Evolutionary conservation across 1,140 invertebrate genomes (phyloP).

Genomic region (Zophobas atratus): DNA sequence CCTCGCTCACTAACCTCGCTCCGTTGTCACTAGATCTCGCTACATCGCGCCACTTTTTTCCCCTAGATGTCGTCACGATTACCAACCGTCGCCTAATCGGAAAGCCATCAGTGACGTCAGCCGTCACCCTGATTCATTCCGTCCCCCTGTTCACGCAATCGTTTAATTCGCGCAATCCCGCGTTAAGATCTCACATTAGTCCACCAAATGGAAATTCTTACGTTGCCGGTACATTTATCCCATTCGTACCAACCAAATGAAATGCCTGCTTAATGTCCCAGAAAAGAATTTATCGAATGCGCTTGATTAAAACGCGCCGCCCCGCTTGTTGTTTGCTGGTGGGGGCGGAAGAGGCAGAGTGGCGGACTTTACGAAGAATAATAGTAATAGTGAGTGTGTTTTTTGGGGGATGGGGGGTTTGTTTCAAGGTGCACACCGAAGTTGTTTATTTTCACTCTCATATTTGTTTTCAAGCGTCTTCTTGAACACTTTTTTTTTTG

Average conservation of each 20-base stretch:
- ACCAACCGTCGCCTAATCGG: background rate
- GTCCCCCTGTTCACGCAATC: background rate
- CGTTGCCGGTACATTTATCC: slow-evolving; percentile 23
- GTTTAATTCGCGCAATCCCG: slow-evolving; percentile 7
- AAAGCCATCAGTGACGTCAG: slow-evolving; percentile 2
- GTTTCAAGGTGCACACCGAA: background rate
- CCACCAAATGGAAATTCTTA: slow-evolving; percentile 26
- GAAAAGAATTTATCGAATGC: slow-evolving; percentile 51
- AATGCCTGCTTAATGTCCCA: slow-evolving; percentile 57
- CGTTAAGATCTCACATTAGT: slow-evolving; percentile 30
- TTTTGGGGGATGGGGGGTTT: too few relatives aligned
- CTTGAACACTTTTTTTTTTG: too few relatives aligned
- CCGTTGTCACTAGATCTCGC: too few relatives aligned
- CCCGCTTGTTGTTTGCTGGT: background rate
- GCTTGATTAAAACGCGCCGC: background rate
- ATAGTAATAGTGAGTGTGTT: background rate
- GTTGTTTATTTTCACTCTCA: background rate
- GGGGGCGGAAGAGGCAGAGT: background rate
- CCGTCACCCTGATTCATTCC: background rate
- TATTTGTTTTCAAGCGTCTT: too few relatives aligned
- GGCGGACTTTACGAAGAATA: background rate
- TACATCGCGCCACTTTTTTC: background rate
- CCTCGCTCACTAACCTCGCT: too few relatives aligned
- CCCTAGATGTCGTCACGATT: background rate
- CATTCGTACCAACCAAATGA: slow-evolving; percentile 42